Evolutionary conservation across 2,888 invertebrate genomes (phyloP).

Genomic region (Diabrotica balteata): DNA sequence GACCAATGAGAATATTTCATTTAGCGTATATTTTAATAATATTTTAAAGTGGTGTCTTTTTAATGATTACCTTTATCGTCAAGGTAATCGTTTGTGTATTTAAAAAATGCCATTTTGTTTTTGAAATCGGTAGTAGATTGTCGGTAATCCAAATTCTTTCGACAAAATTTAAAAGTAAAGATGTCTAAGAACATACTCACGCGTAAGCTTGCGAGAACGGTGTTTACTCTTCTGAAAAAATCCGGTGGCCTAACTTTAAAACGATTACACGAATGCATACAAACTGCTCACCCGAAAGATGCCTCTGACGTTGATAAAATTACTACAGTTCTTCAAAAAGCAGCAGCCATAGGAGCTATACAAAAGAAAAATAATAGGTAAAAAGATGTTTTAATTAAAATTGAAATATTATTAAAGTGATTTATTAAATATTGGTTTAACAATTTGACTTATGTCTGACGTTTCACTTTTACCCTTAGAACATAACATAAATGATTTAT

Average conservation of each 20-base stretch:
- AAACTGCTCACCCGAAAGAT: slow-evolving; percentile 40
- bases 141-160: too few species aligned
- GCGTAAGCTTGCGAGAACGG: slow-evolving; percentile 41
- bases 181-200: slow-evolving; percentile 31
- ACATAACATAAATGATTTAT: background rate
- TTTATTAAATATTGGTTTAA: background rate
- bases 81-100: too few species aligned
- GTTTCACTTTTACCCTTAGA: background rate
- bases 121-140: too few species aligned
- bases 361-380: slow-evolving; percentile 39
- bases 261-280: slow-evolving; percentile 45
- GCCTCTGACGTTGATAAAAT: slow-evolving; percentile 41
- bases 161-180: slow-evolving; percentile 18
- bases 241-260: slow-evolving; percentile 43
- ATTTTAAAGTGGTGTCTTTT: too few species aligned
- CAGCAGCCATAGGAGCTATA: slow-evolving; percentile 46
- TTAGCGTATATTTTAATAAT: too few species aligned
- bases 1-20: too few species aligned
- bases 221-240: slow-evolving; percentile 44
- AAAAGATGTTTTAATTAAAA: background rate
- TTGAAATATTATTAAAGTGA: background rate
- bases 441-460: background rate
- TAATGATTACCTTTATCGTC: too few species aligned
- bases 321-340: slow-evolving; percentile 43
- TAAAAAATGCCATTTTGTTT: too few species aligned